Base-by-base conservation (phyloP, 2,888 invertebrate genomes). In the Caenorhabditis afra region DNA sequence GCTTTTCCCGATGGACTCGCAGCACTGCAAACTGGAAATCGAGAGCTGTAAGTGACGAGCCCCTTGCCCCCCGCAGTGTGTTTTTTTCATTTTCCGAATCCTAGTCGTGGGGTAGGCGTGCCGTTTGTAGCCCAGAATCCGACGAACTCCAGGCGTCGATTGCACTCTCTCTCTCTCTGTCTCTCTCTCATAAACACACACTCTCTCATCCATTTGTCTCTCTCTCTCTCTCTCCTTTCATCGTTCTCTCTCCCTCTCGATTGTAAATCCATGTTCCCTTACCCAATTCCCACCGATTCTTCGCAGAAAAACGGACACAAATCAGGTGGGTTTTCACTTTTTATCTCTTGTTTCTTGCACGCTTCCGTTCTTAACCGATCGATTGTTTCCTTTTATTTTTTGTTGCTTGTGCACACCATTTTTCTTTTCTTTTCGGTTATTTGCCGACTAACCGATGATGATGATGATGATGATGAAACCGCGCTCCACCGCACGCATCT, bases 1-100 rank as follows among this genome's bases (percentile, higher is more conserved):
- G 29, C 91, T 92, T 81, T 92, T 92, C 82, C 92, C 92, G 0
- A 88, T 92, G 78, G 92, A 92, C 83, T 91, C 91, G 10, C 92
- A 92, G 86, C 90, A 91, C 12, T 92, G 92, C 88, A 91, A 92
- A 50, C 91, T 92, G 91, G 92, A 92, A 87, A 92, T 92, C 23
- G 92, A 92, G 47, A 92, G 92, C 83, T 92, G 92, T 92, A 90
- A 92, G 92, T 92, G 12, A 10, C 5, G 66, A 39, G 35, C 39
- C 39, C 14, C 57, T 11, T 39, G 12, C 66, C 20, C 58, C 58
- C 39, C 50, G 55, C 62, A 71, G 73, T 73, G 73, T 73, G 73
- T 71, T 71, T 71, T 62, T 64, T 29, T 29, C 29, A 29, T 29
- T 29, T 29, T 29, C 29, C 29, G 29, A 29, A 62, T 64, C 50